Evolutionary conservation across 2,888 invertebrate genomes (phyloP).

Genomic region (Taphrorychus bicolor): DNA sequence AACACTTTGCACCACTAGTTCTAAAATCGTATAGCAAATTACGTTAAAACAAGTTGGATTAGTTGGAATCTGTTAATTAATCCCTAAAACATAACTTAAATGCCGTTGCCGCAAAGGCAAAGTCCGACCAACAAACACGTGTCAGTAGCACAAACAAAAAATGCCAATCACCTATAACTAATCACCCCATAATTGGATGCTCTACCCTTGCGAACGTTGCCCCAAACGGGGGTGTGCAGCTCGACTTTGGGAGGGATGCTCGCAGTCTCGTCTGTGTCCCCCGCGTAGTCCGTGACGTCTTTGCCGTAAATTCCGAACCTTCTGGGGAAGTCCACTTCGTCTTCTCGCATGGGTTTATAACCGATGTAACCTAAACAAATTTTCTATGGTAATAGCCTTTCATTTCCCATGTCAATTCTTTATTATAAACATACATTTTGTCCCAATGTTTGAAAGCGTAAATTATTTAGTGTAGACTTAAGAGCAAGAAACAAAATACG

Average conservation of each 20-base stretch:
- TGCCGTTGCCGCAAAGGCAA: not conserved
- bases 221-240: slow-evolving; percentile 59
- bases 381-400: not conserved
- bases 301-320: slow-evolving; percentile 56
- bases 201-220: slow-evolving; percentile 58
- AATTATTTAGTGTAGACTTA: too few species aligned
- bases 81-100: too few species aligned
- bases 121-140: not conserved
- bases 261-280: slow-evolving; percentile 49
- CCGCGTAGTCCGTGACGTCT: slow-evolving; percentile 49
- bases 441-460: too few species aligned
- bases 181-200: slow-evolving; percentile 32
- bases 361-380: slow-evolving; percentile 24
- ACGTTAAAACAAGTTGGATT: too few species aligned
- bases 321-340: slow-evolving; percentile 46
- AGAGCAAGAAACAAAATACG: too few species aligned
- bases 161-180: slow-evolving; percentile 31
- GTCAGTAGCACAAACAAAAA: slow-evolving; percentile 4
- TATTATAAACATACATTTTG: too few species aligned
- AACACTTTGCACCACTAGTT: too few species aligned
- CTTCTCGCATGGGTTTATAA: slow-evolving; percentile 50
- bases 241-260: slow-evolving; percentile 51
- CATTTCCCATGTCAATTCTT: too few species aligned
- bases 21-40: too few species aligned
- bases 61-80: too few species aligned